phyloP scores from a whole-genome alignment of 2,888 invertebrate genomes.

The Drosophila subquinaria region DNA sequence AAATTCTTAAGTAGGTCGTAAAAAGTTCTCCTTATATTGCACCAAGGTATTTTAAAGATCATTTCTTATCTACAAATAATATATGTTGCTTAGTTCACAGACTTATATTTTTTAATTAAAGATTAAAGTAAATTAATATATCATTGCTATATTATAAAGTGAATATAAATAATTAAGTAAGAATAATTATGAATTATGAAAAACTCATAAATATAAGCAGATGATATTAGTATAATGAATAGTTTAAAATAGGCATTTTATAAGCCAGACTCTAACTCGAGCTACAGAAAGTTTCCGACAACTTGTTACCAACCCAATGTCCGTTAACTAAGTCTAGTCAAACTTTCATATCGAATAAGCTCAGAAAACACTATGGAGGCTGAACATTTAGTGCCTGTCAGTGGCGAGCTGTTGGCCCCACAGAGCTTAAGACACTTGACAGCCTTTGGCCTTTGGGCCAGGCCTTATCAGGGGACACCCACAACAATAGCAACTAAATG shows the following conservation, averaged over 20 bases:
- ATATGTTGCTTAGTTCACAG: too few relatives aligned
- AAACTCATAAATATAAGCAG: too few relatives aligned
- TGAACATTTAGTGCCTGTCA: conserved; percentile 38
- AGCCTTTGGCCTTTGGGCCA: conserved; percentile 78
- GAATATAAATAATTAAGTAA: too few relatives aligned
- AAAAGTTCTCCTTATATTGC: too few relatives aligned
- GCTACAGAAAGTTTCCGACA: conserved; percentile 22
- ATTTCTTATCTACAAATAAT: too few relatives aligned
- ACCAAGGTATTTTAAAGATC: too few relatives aligned
- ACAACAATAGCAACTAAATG: conserved; percentile 63
- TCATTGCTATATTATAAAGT: too few relatives aligned
- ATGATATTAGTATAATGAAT: neutral
- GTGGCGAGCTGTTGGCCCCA: conserved; percentile 38
- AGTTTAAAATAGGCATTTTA: neutral
- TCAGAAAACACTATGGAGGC: conserved; percentile 27
- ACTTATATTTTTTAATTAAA: too few relatives aligned
- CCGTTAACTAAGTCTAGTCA: conserved; percentile 7
- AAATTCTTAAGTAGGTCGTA: neutral
- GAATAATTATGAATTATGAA: too few relatives aligned
- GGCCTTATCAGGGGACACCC: conserved; percentile 77
- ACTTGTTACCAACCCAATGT: conserved; percentile 14
- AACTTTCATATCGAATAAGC: conserved; percentile 42
- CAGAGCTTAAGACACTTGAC: conserved; percentile 71
- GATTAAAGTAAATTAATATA: too few relatives aligned
- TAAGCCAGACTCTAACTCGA: neutral